A percentile compares a stretch with the other conserved stretches of the same genome.
These are phyloP conservation scores for Lycocerus yunnanus DNA, from an alignment of 2,888 invertebrate genomes.

Conservation along the genomic window DNA sequence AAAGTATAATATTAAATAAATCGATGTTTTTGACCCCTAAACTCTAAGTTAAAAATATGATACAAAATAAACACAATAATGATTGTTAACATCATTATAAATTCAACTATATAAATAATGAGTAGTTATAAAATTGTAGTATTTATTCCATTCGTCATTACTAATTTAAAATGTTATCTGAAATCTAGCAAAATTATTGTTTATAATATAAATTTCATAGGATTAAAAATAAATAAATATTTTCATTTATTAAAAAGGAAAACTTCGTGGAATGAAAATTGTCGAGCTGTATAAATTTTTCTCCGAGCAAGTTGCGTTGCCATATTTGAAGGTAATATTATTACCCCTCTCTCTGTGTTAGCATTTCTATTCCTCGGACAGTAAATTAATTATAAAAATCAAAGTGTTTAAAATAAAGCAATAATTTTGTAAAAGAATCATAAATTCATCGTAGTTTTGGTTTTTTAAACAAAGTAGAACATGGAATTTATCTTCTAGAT, in stretches of 20 bases:
- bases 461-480: background rate
- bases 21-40: background rate
- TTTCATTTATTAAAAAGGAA: too few relatives aligned
- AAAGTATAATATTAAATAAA: background rate
- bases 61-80: background rate
- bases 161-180: background rate
- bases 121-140: background rate
- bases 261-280: too few relatives aligned
- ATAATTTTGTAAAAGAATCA: too few relatives aligned
- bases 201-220: background rate
- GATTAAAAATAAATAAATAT: background rate
- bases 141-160: background rate
- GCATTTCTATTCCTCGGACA: too few relatives aligned
- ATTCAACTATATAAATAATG: background rate
- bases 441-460: too few relatives aligned
- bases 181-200: background rate
- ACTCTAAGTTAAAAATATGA: background rate
- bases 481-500: background rate
- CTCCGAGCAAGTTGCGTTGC: background rate
- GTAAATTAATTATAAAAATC: too few relatives aligned
- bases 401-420: too few relatives aligned
- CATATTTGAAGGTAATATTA: too few relatives aligned
- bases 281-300: too few relatives aligned
- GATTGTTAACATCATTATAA: background rate
- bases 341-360: too few relatives aligned